Evolutionary conservation across 2,888 invertebrate genomes (phyloP), one percentile per base, ranked within the genome.

Genomic region (Suillia variegata): DNA sequence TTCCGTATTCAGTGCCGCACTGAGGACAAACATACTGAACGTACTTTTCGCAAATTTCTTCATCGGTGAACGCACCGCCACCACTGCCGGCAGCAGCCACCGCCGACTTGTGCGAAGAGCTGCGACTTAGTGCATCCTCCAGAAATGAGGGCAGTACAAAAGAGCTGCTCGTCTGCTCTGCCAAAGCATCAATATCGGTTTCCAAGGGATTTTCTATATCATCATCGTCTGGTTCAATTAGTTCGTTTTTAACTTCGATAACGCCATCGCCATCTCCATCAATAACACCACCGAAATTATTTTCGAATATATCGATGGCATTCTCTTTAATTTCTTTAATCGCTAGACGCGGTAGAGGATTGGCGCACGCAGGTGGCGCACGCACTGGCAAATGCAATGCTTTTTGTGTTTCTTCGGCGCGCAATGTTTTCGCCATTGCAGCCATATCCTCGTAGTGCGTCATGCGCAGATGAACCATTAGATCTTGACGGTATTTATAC

Each of bases 401-500:
- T n/a, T n/a, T n/a, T n/a, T n/a, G n/a, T n/a, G n/a, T n/a, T n/a
- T n/a, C n/a, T 73, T 71, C 1, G 73, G 74, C 0, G 66, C 73
- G 8, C 52, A 5, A 4, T 4, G 15, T 31, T 24, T 48, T 59
- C 66, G 71, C 71, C 62, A 70, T 69, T 45, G 62, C 54, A 6
- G 75, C 55, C n/a, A 78, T 66, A 42, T 79, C 79, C 10, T 76
- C 75, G 15, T 72, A 70, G 60, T 78, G 78, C 2, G 68, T 70
- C 70, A 77, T 73, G 2, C 77, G 73, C 47, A 78, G 60, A 58
- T 78, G 78, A 21, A 78, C 77, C 77, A 78, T 78, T 24, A 78
- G 67, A 62, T 78, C 78, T 59, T 78, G 78, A 18, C 77, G 70
- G 58, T 78, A 78, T 64, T 78, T 78, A 67, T 78, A 78, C 63